Evolutionary conservation across 2,888 invertebrate genomes (phyloP), one percentile per base, ranked within the genome.

Genomic region (Cacoxenus indagator): DNA sequence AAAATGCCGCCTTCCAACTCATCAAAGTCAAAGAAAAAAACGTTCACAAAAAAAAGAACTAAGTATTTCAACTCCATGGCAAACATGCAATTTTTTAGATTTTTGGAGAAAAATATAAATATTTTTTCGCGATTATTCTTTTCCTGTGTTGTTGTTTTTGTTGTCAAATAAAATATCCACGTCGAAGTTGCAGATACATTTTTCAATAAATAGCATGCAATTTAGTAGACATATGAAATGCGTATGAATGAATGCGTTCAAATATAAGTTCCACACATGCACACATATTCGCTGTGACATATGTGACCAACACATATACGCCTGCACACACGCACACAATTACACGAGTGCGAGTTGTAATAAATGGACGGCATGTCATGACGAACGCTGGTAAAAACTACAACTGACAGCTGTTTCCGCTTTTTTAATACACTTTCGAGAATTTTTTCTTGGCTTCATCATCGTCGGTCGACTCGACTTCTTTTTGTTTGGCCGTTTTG

Each of bases 351-450:
- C 31, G 62, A 61, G 72, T 61, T 73, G 68, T 82, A 75, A 81
- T 83, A 81, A 81, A 83, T 81, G 80, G 76, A 76, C 69, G 79
- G 59, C 73, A 73, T 75, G 81, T 74, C 77, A 68, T 81, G 82
- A 74, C 59, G 64, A 66, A 66, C 66, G 8, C n/a, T 48, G 54
- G 37, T 69, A 73, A 72, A 70, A 74, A 66, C 72, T 74, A 75
- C 76, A 72, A 29, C 61, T 83, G 80, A 80, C 80, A 80, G 82
- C 80, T 80, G 80, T 76, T 80, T 80, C 80, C 80, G 83, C 78
- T 82, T 83, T 62, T 82, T 80, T 83, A 80, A 83, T 80, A 80
- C 76, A 78, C 72, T 79, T 82, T 26, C 26, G 14, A 37, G 22
- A 4, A 61, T 61, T 37, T 62, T 26, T 55, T 55, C 19, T 48